A percentile compares a stretch with the other conserved stretches of the same genome.
Conservation (phyloP, 64 coral and sea anemone species). For the Hydrozoanthus tunicans region DNA sequence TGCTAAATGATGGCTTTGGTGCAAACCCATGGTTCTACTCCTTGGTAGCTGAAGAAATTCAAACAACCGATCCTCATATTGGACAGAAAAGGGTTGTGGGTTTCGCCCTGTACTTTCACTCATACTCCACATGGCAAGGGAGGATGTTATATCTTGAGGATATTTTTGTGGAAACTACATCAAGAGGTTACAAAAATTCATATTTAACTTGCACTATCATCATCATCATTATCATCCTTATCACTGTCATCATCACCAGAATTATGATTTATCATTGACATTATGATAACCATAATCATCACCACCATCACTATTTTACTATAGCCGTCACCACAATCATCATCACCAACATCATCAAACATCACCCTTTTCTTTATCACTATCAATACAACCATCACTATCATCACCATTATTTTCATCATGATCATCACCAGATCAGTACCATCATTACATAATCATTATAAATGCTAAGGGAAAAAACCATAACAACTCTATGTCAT, state of each 20-base stretch:
- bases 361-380: too few species aligned
- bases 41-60: constrained; percentile 63
- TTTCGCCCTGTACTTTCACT: constrained; percentile 57
- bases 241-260: not conserved
- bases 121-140: constrained; percentile 79
- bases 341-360: too few species aligned
- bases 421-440: too few species aligned
- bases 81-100: constrained; percentile 64
- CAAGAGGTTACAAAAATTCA: constrained; percentile 51
- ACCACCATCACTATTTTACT: too few species aligned
- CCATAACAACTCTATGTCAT: too few species aligned
- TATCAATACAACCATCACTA: too few species aligned
- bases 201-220: not conserved
- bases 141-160: constrained; percentile 80
- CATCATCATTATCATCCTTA: not conserved
- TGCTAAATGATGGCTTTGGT: constrained; percentile 82
- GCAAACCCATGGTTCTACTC: constrained; percentile 66
- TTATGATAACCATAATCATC: too few species aligned
- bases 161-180: constrained; percentile 66
- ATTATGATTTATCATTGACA: too few species aligned
- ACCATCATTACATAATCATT: too few species aligned
- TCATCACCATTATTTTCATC: too few species aligned
- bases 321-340: too few species aligned
- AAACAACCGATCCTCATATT: constrained; percentile 19
- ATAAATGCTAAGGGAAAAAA: too few species aligned